Evolutionary conservation across 23 tunicate genomes (phyloP).

Genomic region (Styela plicata): DNA sequence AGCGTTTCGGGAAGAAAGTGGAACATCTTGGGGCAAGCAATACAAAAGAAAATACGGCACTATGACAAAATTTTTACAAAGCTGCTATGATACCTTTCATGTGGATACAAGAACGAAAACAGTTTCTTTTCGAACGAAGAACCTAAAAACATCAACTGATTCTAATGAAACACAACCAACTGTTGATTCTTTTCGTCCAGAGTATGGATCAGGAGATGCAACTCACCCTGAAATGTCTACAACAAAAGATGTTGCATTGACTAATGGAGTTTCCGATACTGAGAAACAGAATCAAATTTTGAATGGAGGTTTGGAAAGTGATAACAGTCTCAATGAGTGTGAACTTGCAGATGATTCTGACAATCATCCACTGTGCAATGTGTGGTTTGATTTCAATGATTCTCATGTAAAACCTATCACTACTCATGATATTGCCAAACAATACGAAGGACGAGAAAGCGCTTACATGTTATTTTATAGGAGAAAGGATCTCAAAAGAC

Average conservation of each 20-base stretch:
- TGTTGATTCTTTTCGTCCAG: not conserved
- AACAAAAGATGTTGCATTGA: not conserved
- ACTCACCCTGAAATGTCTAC: too few species aligned
- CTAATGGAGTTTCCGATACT: not conserved
- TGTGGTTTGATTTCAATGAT: slow-evolving; percentile 59
- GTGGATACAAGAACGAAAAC: slow-evolving; percentile 34
- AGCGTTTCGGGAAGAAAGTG: slow-evolving; percentile 50
- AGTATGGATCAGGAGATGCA: not conserved
- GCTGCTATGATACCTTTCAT: slow-evolving; percentile 30
- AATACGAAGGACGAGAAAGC: slow-evolving; percentile 47
- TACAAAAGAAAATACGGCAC: slow-evolving; percentile 41
- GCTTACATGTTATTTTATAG: slow-evolving; percentile 63
- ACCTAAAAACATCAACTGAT: not conserved
- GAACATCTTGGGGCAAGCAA: slow-evolving; percentile 46
- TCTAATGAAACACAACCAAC: not conserved
- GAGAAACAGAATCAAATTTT: not conserved
- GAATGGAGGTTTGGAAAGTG: not conserved
- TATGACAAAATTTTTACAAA: slow-evolving; percentile 37
- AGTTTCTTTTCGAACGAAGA: slow-evolving; percentile 17
- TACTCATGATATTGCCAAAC: slow-evolving; percentile 28
- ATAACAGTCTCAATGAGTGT: not conserved
- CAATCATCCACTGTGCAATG: slow-evolving; percentile 18
- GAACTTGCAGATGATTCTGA: not conserved
- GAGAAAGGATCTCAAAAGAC: slow-evolving; percentile 41
- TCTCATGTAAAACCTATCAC: slow-evolving; percentile 25